Evolutionary conservation across 2,888 invertebrate genomes (phyloP), one percentile per base, ranked within the genome.

Genomic region (Apamea crenata): DNA sequence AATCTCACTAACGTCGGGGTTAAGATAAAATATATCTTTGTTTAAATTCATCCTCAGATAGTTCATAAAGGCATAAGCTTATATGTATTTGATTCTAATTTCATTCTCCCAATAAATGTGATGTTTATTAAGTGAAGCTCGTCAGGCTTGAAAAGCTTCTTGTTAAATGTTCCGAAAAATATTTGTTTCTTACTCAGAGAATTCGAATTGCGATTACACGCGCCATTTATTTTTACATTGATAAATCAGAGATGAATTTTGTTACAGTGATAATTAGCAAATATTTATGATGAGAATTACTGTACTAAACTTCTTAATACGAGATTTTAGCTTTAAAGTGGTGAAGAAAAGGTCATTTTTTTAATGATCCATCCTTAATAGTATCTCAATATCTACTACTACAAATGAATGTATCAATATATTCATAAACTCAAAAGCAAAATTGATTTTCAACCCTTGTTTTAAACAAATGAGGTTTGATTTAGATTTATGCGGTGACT

Each of bases 81-180:
- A 84, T 65, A 40, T 7, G 40, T 40, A 73, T 73, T 84, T 53
- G 56, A 29, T 66, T 40, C 61, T 66, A 25, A 36, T 70, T 77
- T 71, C 36, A 84, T 68, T 78, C 47, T 29, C 67, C 25, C 40
- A 68, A 59, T 83, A 77, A 74, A 78, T 77, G 47, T 69, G 44
- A 84, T 82, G 78, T 84, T 75, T 78, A 76, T 78, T 75, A 75
- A 69, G 75, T 81, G 78, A 56, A 81, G 65, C 65, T 77, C 36
- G 71, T 81, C 84, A 47, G 77, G 6, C 71, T 74, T 74, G 56
- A 77, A 83, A 83, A 67, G 67, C 65, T 80, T 68, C 65, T 59
- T 84, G 84, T 84, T 74, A 67, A 83, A 85, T 83, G 80, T 83
- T 21, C 63, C 73, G 77, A 73, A 77, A 80, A 85, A 80, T 80